phyloP scores from a whole-genome alignment of 2,888 invertebrate genomes.

The Miltochrista miniata region DNA sequence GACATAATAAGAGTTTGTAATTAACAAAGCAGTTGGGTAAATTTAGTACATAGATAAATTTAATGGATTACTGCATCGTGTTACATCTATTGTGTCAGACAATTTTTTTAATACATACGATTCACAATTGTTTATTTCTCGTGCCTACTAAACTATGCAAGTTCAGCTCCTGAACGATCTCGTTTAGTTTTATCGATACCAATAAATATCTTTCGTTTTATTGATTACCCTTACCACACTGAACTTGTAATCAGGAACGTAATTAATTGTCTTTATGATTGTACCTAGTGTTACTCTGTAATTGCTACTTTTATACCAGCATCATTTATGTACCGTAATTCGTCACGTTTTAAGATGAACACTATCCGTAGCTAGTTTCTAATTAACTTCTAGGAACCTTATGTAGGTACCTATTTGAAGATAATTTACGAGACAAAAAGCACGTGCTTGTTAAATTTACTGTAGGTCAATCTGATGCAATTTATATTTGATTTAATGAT shows the following conservation, averaged over 20 bases:
- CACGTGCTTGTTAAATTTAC: not conserved
- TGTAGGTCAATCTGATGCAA: too few species aligned
- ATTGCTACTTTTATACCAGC: too few species aligned
- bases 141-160: too few species aligned
- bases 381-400: too few species aligned
- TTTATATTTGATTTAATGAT: too few species aligned
- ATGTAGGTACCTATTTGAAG: not conserved
- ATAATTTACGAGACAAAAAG: not conserved
- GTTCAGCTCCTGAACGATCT: too few species aligned
- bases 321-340: too few species aligned
- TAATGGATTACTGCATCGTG: conserved; percentile 23
- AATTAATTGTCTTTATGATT: not conserved
- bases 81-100: conserved; percentile 15
- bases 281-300: too few species aligned
- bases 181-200: too few species aligned
- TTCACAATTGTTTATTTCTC: not conserved
- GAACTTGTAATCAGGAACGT: not conserved
- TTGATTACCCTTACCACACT: not conserved
- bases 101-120: conserved; percentile 8
- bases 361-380: not conserved
- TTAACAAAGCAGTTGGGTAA: conserved; percentile 31
- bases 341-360: not conserved
- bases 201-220: not conserved
- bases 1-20: conserved; percentile 28
- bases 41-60: conserved; percentile 19